A percentile compares a stretch with the other conserved stretches of the same genome.
These are phyloP conservation scores for Drosophila hydei DNA, from an alignment of 1,140 invertebrate species.

Conservation along the genomic window DNA sequence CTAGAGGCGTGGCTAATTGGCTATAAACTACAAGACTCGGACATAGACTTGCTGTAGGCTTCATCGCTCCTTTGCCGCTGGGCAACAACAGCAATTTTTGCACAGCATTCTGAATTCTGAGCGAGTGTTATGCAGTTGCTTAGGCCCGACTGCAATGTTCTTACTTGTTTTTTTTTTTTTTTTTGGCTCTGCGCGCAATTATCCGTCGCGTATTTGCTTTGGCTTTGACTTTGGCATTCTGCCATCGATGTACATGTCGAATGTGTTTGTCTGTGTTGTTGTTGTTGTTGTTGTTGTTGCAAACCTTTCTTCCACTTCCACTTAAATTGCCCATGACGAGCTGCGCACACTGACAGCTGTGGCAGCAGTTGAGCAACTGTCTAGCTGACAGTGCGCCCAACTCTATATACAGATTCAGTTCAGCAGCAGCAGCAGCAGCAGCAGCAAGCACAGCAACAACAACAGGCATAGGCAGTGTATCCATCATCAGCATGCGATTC, in stretches of 20 bases:
- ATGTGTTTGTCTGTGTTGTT: constrained; percentile 20
- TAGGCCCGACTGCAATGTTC: not conserved
- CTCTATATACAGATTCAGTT: constrained; percentile 36
- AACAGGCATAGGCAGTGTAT: constrained; percentile 52
- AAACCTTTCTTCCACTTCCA: constrained; percentile 66
- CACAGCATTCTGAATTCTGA: not conserved
- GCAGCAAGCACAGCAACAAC: constrained; percentile 3
- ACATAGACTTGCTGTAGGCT: no score
- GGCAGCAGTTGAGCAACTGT: constrained; percentile 48
- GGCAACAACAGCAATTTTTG: no score
- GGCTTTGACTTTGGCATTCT: constrained; percentile 44
- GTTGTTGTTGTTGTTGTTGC: constrained; percentile 15
- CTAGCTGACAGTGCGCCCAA: constrained; percentile 40
- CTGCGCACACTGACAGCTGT: constrained; percentile 71
- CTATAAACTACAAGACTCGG: no score
- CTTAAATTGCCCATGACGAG: constrained; percentile 80
- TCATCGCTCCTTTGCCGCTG: no score
- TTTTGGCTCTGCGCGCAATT: constrained; percentile 46
- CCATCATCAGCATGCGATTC: constrained; percentile 71
- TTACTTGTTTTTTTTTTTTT: constrained; percentile 17
- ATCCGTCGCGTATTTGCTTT: constrained; percentile 52
- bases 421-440: constrained; percentile 38
- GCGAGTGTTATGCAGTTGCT: not conserved
- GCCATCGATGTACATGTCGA: constrained; percentile 38
- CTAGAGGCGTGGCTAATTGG: no score